These are phyloP conservation scores for Hydrotaea diabolus DNA, from an alignment of 2,888 invertebrate species.

Conservation along the genomic window DNA sequence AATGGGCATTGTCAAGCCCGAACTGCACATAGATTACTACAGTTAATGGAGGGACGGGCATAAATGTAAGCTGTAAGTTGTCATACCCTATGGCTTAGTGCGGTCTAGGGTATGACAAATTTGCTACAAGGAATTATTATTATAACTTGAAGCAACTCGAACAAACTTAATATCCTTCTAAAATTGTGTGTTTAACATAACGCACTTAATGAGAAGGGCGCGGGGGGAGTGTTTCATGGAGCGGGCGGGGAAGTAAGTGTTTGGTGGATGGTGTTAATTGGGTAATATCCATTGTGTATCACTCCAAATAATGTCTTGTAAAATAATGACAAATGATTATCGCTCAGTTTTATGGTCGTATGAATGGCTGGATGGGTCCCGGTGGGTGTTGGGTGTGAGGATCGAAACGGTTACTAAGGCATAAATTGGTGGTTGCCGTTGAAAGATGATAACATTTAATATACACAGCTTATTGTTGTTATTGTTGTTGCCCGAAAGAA, in stretches of 20 bases:
- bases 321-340: constrained; percentile 39
- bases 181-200: neutral
- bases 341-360: constrained; percentile 8
- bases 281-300: neutral
- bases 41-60: too few species aligned
- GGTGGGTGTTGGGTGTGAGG: neutral
- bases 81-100: too few species aligned
- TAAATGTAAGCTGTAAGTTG: too few species aligned
- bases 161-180: neutral
- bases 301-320: constrained; percentile 4
- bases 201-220: neutral
- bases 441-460: constrained; percentile 54
- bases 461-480: constrained; percentile 55
- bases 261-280: constrained; percentile 6
- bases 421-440: constrained; percentile 31
- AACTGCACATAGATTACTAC: too few species aligned
- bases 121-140: neutral
- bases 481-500: constrained; percentile 65
- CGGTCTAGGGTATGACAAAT: too few species aligned
- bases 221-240: neutral
- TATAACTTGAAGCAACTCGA: neutral
- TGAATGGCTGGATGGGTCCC: neutral
- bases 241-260: neutral
- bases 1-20: too few species aligned
- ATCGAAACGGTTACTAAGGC: neutral